A percentile compares a stretch with the other conserved stretches of the same genome.
Conservation (phyloP, 2,113 vertebrate genomes). For the Bubo scandiacus region DNA sequence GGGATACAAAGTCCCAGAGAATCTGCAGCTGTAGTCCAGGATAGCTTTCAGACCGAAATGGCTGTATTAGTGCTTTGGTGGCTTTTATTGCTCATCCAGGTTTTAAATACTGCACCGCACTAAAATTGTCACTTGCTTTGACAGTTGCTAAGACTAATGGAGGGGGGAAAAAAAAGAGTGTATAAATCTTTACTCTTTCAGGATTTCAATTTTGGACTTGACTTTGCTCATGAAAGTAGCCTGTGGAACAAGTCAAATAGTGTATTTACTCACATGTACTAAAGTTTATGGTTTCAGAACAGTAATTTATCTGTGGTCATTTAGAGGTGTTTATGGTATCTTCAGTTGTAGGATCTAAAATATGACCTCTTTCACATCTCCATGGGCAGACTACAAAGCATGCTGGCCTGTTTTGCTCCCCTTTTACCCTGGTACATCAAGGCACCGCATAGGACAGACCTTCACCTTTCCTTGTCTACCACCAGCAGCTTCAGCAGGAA, state of each 20-base stretch:
- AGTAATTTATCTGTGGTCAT: background rate
- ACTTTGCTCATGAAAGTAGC: background rate
- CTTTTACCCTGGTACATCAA: background rate
- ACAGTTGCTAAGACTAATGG: background rate
- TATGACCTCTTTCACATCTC: background rate
- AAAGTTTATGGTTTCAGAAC: background rate
- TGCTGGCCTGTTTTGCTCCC: background rate
- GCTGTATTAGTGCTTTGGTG: background rate
- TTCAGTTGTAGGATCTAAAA: background rate
- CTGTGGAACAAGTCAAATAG: background rate
- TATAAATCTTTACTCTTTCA: background rate
- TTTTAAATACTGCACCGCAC: background rate
- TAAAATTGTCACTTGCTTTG: background rate
- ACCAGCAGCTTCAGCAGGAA: background rate
- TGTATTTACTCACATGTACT: background rate
- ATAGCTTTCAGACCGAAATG: background rate
- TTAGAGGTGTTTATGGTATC: background rate
- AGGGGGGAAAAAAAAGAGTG: background rate
- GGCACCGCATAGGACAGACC: accelerated
- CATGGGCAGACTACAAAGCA: background rate
- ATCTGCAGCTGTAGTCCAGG: background rate
- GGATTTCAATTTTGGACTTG: background rate
- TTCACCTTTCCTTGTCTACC: background rate
- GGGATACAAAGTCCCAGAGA: background rate
- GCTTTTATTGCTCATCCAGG: background rate